A percentile compares a stretch with the other conserved stretches of the same genome.
Evolutionary conservation across 1,140 invertebrate species (phyloP).

Genomic region (Danaus plexippus): DNA sequence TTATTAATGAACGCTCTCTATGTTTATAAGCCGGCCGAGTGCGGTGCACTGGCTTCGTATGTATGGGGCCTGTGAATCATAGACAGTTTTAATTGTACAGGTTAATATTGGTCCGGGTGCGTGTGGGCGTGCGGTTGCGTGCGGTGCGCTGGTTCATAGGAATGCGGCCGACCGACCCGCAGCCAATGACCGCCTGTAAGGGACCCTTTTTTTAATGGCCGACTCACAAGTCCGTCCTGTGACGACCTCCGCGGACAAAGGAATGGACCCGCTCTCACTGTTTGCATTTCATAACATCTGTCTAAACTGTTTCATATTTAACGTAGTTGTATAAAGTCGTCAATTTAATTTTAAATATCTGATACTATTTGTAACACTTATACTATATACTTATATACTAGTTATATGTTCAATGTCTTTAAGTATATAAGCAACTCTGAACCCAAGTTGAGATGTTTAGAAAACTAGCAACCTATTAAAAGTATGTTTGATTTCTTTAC

Average conservation of each 20-base stretch:
- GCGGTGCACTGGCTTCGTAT: conserved; percentile 13
- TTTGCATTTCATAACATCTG: too few relatives aligned
- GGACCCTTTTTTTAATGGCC: conserved; percentile 57
- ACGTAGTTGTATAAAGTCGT: background rate
- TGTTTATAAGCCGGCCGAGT: conserved; percentile 23
- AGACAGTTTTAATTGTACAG: conserved; percentile 16
- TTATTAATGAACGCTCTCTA: conserved; percentile 63
- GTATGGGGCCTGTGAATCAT: conserved; percentile 13
- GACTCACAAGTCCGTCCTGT: conserved; percentile 49
- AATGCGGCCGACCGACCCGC: conserved; percentile 63
- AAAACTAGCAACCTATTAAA: too few relatives aligned
- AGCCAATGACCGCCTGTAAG: conserved; percentile 63
- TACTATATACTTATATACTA: too few relatives aligned
- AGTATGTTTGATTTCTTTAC: too few relatives aligned
- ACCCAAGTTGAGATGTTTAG: too few relatives aligned
- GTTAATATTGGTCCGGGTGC: conserved; percentile 33
- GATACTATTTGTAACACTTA: too few relatives aligned
- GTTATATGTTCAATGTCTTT: too few relatives aligned
- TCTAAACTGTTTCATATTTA: too few relatives aligned
- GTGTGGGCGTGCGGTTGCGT: conserved; percentile 54
- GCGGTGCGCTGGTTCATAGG: conserved; percentile 59
- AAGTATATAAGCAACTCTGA: too few relatives aligned
- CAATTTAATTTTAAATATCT: background rate
- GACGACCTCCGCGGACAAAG: conserved; percentile 42
- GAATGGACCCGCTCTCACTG: conserved; percentile 16